These are phyloP conservation scores for Rallus limicola DNA, from an alignment of 2,113 vertebrate species.

Conservation along the genomic window DNA sequence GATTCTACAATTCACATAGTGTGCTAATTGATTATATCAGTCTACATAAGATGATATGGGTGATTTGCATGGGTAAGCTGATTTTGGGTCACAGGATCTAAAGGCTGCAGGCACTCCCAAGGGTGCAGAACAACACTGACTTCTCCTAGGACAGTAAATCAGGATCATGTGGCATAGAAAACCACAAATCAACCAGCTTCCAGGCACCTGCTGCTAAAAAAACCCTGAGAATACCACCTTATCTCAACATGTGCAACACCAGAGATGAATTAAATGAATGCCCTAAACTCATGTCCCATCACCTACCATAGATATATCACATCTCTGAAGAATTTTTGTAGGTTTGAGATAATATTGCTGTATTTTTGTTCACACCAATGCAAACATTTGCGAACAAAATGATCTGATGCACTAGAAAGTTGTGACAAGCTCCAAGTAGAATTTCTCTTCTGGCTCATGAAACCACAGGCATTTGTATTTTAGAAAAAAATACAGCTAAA, in stretches of 20 bases:
- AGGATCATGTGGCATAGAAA: neutral
- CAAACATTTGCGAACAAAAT: neutral
- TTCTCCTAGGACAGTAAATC: neutral
- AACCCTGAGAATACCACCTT: neutral
- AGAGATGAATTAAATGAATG: neutral
- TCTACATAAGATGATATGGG: neutral
- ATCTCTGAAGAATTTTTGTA: neutral
- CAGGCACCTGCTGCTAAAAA: neutral
- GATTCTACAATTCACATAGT: neutral
- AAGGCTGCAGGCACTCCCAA: neutral
- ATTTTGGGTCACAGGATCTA: neutral
- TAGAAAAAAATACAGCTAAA: neutral
- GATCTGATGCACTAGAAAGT: no score
- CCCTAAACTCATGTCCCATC: neutral
- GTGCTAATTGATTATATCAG: neutral
- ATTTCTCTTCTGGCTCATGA: neutral
- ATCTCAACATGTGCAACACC: neutral
- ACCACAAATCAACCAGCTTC: neutral
- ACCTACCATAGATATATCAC: neutral
- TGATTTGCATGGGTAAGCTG: fast-evolving
- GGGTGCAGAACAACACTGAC: neutral
- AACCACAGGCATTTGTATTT: neutral
- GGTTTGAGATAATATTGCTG: neutral
- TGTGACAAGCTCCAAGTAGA: neutral
- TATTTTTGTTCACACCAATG: neutral